phyloP scores from a whole-genome alignment of 2,888 invertebrate species.

The Deilephila porcellus region DNA sequence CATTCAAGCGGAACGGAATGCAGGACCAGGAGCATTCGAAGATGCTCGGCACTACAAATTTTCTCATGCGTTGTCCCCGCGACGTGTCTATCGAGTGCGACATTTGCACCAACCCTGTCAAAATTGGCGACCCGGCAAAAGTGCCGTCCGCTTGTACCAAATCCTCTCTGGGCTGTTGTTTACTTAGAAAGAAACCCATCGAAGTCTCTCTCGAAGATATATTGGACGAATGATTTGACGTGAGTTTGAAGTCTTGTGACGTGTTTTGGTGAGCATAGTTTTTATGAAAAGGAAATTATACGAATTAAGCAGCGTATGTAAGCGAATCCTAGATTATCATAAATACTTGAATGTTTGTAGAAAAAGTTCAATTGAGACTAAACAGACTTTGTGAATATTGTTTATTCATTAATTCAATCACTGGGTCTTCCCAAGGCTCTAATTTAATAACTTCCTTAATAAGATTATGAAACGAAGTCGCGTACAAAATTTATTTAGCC shows the following conservation, averaged over 20 bases:
- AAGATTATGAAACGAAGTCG: background rate
- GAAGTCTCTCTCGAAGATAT: conserved; percentile 68
- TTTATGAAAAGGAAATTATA: background rate
- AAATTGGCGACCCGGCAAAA: conserved; percentile 66
- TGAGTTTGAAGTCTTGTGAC: conserved; percentile 29
- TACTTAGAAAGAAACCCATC: conserved; percentile 65
- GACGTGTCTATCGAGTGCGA: conserved; percentile 71
- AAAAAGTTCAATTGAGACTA: background rate
- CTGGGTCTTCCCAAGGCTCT: background rate
- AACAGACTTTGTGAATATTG: background rate
- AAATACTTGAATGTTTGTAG: background rate
- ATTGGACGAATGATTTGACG: conserved; percentile 56
- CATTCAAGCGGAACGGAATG: conserved; percentile 80
- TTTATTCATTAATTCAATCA: background rate
- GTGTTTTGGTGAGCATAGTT: background rate
- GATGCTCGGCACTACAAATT: conserved; percentile 70
- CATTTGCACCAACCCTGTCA: conserved; percentile 51
- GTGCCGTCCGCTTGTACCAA: conserved; percentile 56
- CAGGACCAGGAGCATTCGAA: conserved; percentile 78
- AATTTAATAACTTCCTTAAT: background rate
- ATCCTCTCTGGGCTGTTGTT: conserved; percentile 45
- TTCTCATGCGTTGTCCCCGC: conserved; percentile 64
- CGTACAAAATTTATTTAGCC: background rate
- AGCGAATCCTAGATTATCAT: background rate
- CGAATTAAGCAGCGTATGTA: background rate